phyloP scores from a whole-genome alignment of 2,113 vertebrate species.

The Octodon degus region DNA sequence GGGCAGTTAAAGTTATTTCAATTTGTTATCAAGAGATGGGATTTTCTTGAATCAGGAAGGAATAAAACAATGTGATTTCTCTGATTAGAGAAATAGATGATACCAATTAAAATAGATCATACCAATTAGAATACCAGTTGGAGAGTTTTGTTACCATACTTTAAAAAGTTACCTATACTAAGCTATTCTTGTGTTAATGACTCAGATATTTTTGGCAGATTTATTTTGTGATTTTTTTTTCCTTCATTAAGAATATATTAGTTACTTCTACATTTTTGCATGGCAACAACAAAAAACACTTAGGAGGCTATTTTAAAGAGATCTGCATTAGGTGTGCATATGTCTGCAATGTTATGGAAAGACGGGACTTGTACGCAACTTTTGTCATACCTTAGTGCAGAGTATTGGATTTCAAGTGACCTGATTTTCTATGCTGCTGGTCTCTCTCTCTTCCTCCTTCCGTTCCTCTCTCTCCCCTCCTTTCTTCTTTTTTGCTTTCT shows the following conservation, averaged over 20 bases:
- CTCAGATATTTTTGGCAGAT: slow-evolving; percentile 32
- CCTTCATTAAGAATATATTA: background rate
- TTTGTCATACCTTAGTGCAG: slow-evolving; percentile 13
- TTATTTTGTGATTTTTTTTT: background rate
- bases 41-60: slow-evolving; percentile 40
- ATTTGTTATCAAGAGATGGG: background rate
- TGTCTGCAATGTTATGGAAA: background rate
- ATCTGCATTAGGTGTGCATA: background rate
- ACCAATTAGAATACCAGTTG: slow-evolving; percentile 5
- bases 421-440: slow-evolving; percentile 45
- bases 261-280: slow-evolving; percentile 8
- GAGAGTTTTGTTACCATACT: slow-evolving; percentile 47
- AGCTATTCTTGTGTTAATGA: slow-evolving; percentile 9
- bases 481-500: background rate
- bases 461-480: background rate
- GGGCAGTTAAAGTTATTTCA: slow-evolving; percentile 57
- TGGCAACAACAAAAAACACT: background rate
- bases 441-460: background rate
- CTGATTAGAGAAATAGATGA: slow-evolving; percentile 33
- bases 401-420: slow-evolving; percentile 46
- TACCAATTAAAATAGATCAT: slow-evolving; percentile 10
- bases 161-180: slow-evolving; percentile 42
- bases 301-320: background rate
- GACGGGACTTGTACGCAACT: slow-evolving; percentile 14
- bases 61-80: slow-evolving; percentile 3